Percentiles rank a stretch among this genome's conserved stretches.
These are phyloP conservation scores for Scomber colias DNA, from an alignment of 2,113 vertebrate species.

Conservation along the genomic window DNA sequence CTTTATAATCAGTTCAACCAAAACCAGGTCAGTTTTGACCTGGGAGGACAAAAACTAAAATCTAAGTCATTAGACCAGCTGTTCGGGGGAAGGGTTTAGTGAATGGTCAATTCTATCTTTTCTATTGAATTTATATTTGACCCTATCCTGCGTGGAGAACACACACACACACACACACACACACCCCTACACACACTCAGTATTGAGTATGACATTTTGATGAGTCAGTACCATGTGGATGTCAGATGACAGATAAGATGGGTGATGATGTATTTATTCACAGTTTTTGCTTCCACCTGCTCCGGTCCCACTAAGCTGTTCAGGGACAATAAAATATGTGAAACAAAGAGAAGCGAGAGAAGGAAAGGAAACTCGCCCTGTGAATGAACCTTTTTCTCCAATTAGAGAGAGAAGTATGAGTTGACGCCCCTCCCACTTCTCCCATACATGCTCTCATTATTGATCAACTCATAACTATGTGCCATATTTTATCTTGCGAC, in stretches of 20 bases:
- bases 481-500: conserved; percentile 79
- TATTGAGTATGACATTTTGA: neutral
- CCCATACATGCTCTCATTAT: conserved; percentile 31
- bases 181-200: neutral
- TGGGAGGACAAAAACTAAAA: too few relatives aligned
- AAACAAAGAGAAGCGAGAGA: neutral
- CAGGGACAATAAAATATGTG: neutral
- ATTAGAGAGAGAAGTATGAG: neutral
- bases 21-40: too few relatives aligned
- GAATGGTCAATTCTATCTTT: neutral
- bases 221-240: neutral
- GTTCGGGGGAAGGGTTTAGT: neutral
- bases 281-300: conserved; percentile 19
- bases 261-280: neutral
- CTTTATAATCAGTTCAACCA: too few relatives aligned
- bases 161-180: neutral
- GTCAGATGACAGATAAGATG: neutral
- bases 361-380: conserved; percentile 5
- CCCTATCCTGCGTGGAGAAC: neutral
- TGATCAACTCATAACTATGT: conserved; percentile 64
- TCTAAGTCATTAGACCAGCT: neutral
- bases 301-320: neutral
- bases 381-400: conserved; percentile 30
- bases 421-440: conserved; percentile 15
- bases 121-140: neutral